These are phyloP conservation scores for Sericinus montela DNA, from an alignment of 2,888 invertebrate genomes.

Conservation along the genomic window DNA sequence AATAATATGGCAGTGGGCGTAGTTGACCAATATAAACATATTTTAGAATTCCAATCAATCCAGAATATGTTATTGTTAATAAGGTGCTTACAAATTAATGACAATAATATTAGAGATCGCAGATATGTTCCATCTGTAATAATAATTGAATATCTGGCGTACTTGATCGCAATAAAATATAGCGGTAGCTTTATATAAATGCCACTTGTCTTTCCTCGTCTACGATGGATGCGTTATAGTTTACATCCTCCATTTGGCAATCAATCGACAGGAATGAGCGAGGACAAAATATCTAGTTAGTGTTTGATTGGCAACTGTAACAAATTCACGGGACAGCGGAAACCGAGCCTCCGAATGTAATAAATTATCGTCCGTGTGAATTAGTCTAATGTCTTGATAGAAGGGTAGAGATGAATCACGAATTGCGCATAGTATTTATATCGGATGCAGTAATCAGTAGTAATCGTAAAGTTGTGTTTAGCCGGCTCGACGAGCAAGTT, in stretches of 20 bases:
- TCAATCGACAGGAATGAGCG: constrained; percentile 36
- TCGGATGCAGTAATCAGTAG: constrained; percentile 25
- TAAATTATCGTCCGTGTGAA: constrained; percentile 45
- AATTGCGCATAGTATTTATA: constrained; percentile 20
- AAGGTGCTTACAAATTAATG: constrained; percentile 36
- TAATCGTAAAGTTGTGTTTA: constrained; percentile 21
- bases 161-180: constrained; percentile 42
- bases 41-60: constrained; percentile 43
- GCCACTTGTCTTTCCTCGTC: constrained; percentile 32
- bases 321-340: constrained; percentile 39
- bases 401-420: constrained; percentile 9
- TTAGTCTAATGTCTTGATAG: constrained; percentile 22
- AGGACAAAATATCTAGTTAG: constrained; percentile 34
- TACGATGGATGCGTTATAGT: constrained; percentile 36
- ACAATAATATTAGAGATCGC: constrained; percentile 44
- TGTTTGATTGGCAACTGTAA: constrained; percentile 25
- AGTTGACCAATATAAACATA: constrained; percentile 37
- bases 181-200: constrained; percentile 37
- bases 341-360: constrained; percentile 35
- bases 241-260: constrained; percentile 44
- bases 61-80: constrained; percentile 31
- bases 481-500: constrained; percentile 31
- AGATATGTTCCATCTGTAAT: constrained; percentile 36
- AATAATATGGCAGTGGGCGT: constrained; percentile 49
- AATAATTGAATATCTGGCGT: constrained; percentile 36